Conservation (phyloP, 2,888 invertebrate species). For the Sylvicola cinctus region DNA sequence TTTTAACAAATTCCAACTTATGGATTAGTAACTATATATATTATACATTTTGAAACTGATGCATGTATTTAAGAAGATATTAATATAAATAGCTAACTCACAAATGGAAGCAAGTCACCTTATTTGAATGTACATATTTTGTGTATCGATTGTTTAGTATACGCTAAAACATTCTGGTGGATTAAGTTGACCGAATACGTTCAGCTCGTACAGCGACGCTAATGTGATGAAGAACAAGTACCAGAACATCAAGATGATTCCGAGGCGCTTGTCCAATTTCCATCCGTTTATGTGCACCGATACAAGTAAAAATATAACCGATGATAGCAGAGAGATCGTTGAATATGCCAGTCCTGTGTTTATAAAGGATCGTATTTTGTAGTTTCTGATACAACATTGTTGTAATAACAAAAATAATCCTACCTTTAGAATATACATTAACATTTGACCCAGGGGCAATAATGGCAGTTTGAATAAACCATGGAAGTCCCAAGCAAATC, state of each 20-base stretch:
- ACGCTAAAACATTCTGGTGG: too few relatives aligned
- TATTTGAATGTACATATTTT: too few relatives aligned
- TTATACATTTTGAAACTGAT: too few relatives aligned
- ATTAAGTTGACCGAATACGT: slow-evolving; percentile 78
- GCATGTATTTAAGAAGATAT: too few relatives aligned
- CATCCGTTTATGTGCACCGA: slow-evolving; percentile 91
- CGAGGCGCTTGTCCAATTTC: slow-evolving; percentile 81
- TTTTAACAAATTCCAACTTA: too few relatives aligned
- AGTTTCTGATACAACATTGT: too few relatives aligned
- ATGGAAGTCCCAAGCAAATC: slow-evolving; percentile 85
- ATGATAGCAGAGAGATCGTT: slow-evolving; percentile 79
- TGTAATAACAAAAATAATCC: too few relatives aligned
- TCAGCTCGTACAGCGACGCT: slow-evolving; percentile 84
- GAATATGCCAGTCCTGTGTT: slow-evolving; percentile 72
- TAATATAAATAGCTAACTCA: too few relatives aligned
- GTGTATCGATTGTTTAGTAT: too few relatives aligned
- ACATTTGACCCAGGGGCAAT: slow-evolving; percentile 72
- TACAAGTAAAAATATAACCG: slow-evolving; percentile 73
- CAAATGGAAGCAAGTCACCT: too few relatives aligned
- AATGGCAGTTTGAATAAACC: slow-evolving; percentile 89
- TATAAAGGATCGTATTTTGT: too few relatives aligned
- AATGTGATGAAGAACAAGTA: slow-evolving; percentile 81
- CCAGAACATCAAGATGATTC: slow-evolving; percentile 78
- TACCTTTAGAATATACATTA: slow-evolving; percentile 85
- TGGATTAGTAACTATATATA: too few relatives aligned